Conservation (phyloP, 2,113 vertebrate species). For the Panthera tigris region DNA sequence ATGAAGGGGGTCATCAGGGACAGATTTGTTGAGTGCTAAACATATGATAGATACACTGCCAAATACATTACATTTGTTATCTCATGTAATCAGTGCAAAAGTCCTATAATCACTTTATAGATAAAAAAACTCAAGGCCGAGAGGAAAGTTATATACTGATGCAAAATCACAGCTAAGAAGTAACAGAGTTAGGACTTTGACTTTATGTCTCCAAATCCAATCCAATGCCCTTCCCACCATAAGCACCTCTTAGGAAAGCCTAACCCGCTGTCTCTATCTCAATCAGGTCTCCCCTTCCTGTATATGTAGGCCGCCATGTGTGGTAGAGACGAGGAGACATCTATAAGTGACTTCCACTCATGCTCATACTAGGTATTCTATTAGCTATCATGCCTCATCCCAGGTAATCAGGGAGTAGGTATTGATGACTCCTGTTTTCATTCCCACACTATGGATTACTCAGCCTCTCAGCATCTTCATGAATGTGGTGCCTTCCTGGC, state of each 20-base stretch:
- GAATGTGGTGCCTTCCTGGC: not conserved
- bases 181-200: not conserved
- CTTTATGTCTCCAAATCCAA: not conserved
- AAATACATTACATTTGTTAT: slow-evolving; percentile 13
- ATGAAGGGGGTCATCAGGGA: not conserved
- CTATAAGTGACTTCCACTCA: not conserved
- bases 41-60: not conserved
- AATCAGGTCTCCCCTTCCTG: not conserved
- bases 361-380: not conserved
- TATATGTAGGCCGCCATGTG: not conserved
- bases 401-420: not conserved
- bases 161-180: not conserved
- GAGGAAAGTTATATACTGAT: not conserved
- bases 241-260: not conserved
- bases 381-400: not conserved
- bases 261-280: not conserved
- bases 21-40: not conserved
- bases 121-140: slow-evolving; percentile 26
- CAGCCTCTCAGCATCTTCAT: not conserved
- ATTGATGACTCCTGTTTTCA: not conserved
- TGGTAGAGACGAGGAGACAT: not conserved
- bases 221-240: not conserved
- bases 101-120: not conserved
- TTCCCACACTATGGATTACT: not conserved
- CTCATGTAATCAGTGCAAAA: not conserved